Base-by-base conservation (phyloP, 2,888 invertebrate genomes). In the Bruchidius siliquastri region DNA sequence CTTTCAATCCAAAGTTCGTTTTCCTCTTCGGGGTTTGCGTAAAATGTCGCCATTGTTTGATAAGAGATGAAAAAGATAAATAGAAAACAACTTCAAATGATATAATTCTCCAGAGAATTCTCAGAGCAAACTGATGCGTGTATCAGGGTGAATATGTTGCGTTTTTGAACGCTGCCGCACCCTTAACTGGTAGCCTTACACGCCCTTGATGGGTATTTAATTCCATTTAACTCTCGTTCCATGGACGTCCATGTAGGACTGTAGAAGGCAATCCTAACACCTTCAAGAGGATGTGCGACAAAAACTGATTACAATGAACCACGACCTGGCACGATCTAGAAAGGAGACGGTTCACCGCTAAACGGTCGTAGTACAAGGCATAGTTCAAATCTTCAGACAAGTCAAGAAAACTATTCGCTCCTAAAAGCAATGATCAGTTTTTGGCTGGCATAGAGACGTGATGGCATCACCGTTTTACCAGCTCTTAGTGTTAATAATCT, bases 1-100 rank as follows among this genome's bases (percentile, higher is more conserved):
- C 88, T 89, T 85, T 96, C 96, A 74, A 95, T 88, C 94, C 94
- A 93, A 80, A 92, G 83, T 76, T 86, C 86, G 67, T 84, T 81
- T 74, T 82, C 81, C 26, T 84, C 82, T 49, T 82, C 77, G 18
- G 86, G 86, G 79, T 86, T 86, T 8, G 86, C 85, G 75, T 84
- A 81, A 79, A 86, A 86, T 68, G 85, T 85, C 8, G 84, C 85
- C 82, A 83, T 83, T 68, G 22, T 68, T 20, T 21, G 68, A 20
- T 8, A 1, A 67, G n/a, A 67, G 21, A 20, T 10, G 20, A 68
- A 68, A 21, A 68, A n/a, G 22, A 49, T 49, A 49, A 49, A 49
- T 13, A 13, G 8, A 49, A 49, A 49, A 49, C 49, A 49, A 49
- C 6, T 13, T 49, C 13, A 13, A 49, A 49, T 49, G 49, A 49